A percentile compares a stretch with the other conserved stretches of the same genome.
phyloP scores from a whole-genome alignment of 2,113 vertebrate genomes.

The Epinephelus cyanopodus region DNA sequence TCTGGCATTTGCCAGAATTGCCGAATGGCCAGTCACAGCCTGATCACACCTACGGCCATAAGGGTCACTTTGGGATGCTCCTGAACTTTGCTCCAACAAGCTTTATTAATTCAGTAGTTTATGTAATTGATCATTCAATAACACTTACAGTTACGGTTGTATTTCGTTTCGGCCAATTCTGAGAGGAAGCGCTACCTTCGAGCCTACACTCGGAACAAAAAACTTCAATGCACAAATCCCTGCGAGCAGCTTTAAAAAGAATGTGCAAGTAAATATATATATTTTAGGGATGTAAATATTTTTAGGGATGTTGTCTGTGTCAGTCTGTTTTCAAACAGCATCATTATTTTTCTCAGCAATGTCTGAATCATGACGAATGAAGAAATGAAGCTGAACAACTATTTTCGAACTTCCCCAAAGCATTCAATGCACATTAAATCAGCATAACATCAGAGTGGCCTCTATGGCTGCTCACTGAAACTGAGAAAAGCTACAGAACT shows the following conservation, averaged over 20 bases:
- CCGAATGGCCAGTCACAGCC: no score
- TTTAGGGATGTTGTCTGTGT: slow-evolving; percentile 12
- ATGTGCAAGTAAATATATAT: background rate
- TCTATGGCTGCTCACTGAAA: background rate
- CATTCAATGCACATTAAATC: background rate
- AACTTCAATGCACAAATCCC: background rate
- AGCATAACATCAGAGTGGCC: slow-evolving; percentile 7
- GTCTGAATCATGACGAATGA: slow-evolving; percentile 26
- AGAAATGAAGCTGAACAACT: slow-evolving; percentile 10
- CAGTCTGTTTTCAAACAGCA: background rate
- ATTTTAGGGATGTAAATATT: background rate
- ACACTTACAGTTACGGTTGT: background rate
- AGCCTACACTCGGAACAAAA: background rate
- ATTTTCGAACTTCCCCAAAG: background rate
- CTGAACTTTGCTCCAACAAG: no score
- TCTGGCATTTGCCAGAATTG: no score
- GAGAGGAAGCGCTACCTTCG: no score
- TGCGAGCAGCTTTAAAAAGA: background rate
- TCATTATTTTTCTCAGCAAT: slow-evolving; percentile 4
- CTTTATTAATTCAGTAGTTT: no score
- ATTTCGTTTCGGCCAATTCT: background rate
- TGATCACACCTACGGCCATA: no score
- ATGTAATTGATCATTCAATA: no score
- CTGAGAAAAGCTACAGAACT: background rate
- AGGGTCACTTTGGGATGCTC: no score